phyloP scores from a whole-genome alignment of 2,797 vertebrate genomes.

The Clarias platycephalus region DNA sequence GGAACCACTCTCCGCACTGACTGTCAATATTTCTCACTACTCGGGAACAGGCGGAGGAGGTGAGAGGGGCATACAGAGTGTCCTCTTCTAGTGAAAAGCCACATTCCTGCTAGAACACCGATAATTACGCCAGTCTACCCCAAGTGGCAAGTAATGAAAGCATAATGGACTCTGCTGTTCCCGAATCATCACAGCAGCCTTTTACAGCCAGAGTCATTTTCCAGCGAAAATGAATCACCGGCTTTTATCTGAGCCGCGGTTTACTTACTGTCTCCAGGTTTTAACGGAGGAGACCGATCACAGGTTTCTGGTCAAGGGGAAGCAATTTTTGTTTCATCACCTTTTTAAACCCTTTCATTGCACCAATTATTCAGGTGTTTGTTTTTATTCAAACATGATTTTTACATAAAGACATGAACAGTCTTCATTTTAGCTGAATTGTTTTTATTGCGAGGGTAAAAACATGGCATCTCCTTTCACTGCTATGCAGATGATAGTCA shows the following conservation, averaged over 20 bases:
- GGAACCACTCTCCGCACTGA: neutral
- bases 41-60: neutral
- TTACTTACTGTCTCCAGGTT: neutral
- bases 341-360: neutral
- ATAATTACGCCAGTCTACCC: conserved; percentile 37
- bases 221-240: conserved; percentile 6
- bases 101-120: conserved; percentile 1
- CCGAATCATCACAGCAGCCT: conserved; percentile 32
- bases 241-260: neutral
- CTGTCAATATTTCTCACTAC: neutral
- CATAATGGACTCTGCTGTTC: conserved; percentile 37
- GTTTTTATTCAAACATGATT: neutral
- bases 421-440: no score
- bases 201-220: conserved; percentile 41
- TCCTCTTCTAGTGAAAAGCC: neutral
- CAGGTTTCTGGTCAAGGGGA: neutral
- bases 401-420: neutral
- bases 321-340: neutral
- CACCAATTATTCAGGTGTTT: neutral
- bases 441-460: no score
- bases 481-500: no score
- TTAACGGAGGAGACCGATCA: neutral
- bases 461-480: neutral
- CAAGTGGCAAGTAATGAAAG: conserved; percentile 42
- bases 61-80: neutral